Evolutionary conservation across 2,888 invertebrate species (phyloP).

Genomic region (Dolomedes plantarius): DNA sequence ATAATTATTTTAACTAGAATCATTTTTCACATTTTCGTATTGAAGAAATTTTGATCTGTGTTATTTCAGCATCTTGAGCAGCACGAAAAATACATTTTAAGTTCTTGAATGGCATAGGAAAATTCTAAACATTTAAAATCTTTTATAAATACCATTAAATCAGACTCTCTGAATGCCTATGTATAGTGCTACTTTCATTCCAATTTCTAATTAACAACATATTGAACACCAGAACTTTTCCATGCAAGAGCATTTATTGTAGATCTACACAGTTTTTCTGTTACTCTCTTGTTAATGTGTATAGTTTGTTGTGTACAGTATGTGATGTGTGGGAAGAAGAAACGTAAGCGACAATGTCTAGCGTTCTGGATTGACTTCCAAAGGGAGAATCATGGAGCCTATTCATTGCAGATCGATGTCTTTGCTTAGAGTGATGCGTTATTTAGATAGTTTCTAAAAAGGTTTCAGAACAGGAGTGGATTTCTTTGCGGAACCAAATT

Average conservation of each 20-base stretch:
- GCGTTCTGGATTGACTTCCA: conserved; percentile 15
- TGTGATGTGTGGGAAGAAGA: conserved; percentile 39
- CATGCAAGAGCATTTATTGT: conserved; percentile 26
- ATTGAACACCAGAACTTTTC: background rate
- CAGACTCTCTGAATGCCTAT: background rate
- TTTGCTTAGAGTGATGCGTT: conserved; percentile 43
- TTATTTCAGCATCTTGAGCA: no score
- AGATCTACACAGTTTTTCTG: conserved; percentile 5
- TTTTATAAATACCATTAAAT: background rate
- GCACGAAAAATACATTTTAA: no score
- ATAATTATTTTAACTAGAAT: no score
- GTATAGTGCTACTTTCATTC: background rate
- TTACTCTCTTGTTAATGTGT: conserved; percentile 46
- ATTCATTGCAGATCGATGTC: conserved; percentile 35
- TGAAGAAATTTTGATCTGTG: no score
- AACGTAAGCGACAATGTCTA: background rate
- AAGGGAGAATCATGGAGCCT: conserved; percentile 17
- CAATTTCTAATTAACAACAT: background rate
- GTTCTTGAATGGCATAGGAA: background rate
- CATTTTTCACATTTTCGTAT: no score
- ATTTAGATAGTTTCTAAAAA: conserved; percentile 33
- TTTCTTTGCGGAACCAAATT: no score
- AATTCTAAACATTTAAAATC: background rate
- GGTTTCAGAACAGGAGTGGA: conserved; percentile 5
- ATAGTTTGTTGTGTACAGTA: conserved; percentile 60